Conservation (phyloP, 2,888 invertebrate genomes). For the Drosophila ustulata region DNA sequence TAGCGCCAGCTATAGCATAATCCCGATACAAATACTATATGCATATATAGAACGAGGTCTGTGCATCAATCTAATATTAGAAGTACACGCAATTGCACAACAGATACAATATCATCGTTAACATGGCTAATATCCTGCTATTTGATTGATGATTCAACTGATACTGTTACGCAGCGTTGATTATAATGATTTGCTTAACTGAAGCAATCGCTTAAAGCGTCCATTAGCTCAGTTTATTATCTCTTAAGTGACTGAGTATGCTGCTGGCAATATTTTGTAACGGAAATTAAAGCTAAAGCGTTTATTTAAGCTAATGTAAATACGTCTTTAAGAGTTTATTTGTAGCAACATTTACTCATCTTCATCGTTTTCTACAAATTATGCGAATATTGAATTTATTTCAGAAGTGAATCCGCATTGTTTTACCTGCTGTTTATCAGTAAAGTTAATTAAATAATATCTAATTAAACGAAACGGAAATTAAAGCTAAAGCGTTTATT, state of each 20-base stretch:
- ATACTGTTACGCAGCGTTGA: slow-evolving; percentile 13
- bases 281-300: background rate
- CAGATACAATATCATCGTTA: background rate
- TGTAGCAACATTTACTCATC: no score
- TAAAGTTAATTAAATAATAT: no score
- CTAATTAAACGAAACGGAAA: no score
- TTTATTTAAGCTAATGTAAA: no score
- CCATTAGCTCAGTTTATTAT: slow-evolving; percentile 22
- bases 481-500: background rate
- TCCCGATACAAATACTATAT: slow-evolving; percentile 2
- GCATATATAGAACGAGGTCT: background rate
- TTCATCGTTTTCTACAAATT: no score
- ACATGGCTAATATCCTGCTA: slow-evolving; percentile 32
- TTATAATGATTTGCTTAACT: slow-evolving; percentile 18
- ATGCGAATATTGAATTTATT: no score
- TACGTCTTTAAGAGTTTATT: no score
- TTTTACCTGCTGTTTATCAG: no score
- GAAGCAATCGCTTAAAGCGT: slow-evolving; percentile 13
- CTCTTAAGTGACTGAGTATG: slow-evolving; percentile 23
- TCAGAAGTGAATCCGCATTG: no score
- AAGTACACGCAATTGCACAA: slow-evolving; percentile 9
- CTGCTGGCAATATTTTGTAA: background rate
- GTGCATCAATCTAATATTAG: slow-evolving; percentile 7
- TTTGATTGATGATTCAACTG: slow-evolving; percentile 52
- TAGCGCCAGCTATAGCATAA: slow-evolving; percentile 1